Evolutionary conservation across 1,140 invertebrate species (phyloP).

Genomic region (Trachelipus rathkii): DNA sequence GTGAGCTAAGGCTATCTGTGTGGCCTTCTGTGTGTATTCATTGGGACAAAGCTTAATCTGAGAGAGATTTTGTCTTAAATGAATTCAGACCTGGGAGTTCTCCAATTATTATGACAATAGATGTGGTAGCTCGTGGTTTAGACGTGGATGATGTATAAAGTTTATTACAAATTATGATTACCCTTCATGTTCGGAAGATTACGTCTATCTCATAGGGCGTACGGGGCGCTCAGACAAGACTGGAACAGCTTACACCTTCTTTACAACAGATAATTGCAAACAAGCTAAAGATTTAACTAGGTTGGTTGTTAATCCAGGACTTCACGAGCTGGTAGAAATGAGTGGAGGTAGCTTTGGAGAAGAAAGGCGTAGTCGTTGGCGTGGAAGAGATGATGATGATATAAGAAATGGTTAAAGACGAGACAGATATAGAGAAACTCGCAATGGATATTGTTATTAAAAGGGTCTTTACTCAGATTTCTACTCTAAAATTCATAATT

Average conservation of each 20-base stretch:
- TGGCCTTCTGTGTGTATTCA: conserved; percentile 94
- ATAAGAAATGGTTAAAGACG: conserved; percentile 32
- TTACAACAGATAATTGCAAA: conserved; percentile 83
- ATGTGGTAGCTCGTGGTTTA: conserved; percentile 97
- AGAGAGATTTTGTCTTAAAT: conserved; percentile 91
- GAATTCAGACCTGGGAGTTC: conserved; percentile 89
- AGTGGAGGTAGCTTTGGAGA: conserved; percentile 49
- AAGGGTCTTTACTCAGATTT: too few species aligned
- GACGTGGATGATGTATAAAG: conserved; percentile 99
- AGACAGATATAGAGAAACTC: neutral
- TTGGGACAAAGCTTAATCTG: conserved; percentile 95
- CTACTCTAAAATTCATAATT: too few species aligned
- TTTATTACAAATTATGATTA: conserved; percentile 99
- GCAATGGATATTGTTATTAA: conserved; percentile 26
- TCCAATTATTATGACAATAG: conserved; percentile 93
- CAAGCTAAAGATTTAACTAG: conserved; percentile 87
- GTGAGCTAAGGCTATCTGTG: conserved; percentile 50
- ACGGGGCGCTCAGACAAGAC: conserved; percentile 87
- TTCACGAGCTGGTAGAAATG: conserved; percentile 58
- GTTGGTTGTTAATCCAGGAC: conserved; percentile 58
- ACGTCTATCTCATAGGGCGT: conserved; percentile 97
- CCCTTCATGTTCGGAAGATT: conserved; percentile 96
- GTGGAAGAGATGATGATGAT: conserved; percentile 40
- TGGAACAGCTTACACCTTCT: conserved; percentile 97
- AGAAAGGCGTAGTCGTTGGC: conserved; percentile 46